phyloP scores from a whole-genome alignment of 2,888 invertebrate genomes.

The Noctua comes region DNA sequence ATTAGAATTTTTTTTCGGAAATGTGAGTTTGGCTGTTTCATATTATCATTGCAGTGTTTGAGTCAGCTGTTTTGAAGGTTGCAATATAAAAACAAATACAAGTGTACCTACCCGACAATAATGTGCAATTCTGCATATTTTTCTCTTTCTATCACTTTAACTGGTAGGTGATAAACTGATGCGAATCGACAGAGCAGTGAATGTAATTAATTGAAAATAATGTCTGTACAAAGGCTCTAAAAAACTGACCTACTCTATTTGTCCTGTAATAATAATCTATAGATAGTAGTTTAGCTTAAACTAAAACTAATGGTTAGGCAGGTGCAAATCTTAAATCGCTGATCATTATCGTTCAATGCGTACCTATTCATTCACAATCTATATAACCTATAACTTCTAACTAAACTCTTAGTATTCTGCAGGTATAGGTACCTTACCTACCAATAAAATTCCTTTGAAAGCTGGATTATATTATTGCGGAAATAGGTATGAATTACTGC shows the following conservation, averaged over 20 bases:
- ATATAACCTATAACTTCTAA: background rate
- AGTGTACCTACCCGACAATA: background rate
- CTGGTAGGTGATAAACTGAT: background rate
- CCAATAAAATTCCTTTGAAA: background rate
- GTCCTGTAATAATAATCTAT: background rate
- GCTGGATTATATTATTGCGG: background rate
- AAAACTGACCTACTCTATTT: background rate
- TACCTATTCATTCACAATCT: constrained; percentile 20
- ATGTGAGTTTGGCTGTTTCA: background rate
- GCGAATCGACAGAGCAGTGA: background rate
- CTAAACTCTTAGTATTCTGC: background rate
- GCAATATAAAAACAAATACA: constrained; percentile 43
- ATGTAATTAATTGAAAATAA: background rate
- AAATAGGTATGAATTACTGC: background rate
- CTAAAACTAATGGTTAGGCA: background rate
- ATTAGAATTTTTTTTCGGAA: background rate
- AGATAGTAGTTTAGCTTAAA: background rate
- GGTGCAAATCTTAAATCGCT: constrained; percentile 12
- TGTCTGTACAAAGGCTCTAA: background rate
- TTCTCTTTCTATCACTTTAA: constrained; percentile 7
- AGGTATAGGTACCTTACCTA: background rate
- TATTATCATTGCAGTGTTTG: background rate
- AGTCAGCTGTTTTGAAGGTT: constrained; percentile 47
- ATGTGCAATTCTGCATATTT: constrained; percentile 5
- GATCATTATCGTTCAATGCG: constrained; percentile 7